Conservation (phyloP, 2,113 vertebrate species). For the Ondatra zibethicus region DNA sequence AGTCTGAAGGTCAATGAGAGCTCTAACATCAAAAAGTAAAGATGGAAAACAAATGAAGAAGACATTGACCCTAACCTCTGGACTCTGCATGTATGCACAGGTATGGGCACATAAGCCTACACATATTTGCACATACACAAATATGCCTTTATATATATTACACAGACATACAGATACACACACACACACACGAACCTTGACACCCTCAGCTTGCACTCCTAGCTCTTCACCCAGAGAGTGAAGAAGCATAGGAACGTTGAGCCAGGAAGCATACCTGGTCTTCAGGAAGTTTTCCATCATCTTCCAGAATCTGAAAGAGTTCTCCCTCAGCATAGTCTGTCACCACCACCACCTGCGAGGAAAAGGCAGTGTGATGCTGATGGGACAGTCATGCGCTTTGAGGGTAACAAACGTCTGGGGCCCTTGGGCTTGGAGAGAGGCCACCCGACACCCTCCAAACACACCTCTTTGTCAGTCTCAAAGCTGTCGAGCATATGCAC, state of each 20-base stretch:
- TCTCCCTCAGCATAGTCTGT: slow-evolving; percentile 98
- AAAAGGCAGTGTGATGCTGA: neutral
- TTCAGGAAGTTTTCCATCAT: slow-evolving; percentile 94
- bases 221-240: neutral
- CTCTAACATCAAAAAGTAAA: neutral
- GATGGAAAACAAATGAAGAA: neutral
- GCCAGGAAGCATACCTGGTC: slow-evolving; percentile 87
- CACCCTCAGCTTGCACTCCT: neutral
- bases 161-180: neutral
- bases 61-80: neutral
- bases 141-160: neutral
- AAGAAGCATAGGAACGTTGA: neutral
- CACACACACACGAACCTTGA: neutral
- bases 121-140: neutral
- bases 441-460: neutral
- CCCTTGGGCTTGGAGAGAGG: neutral
- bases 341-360: slow-evolving; percentile 94
- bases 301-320: slow-evolving; percentile 96
- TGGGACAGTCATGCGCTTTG: neutral
- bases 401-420: neutral
- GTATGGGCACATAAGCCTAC: neutral
- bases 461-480: slow-evolving; percentile 95
- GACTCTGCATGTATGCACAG: neutral
- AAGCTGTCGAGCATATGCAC: slow-evolving; percentile 97
- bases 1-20: neutral